phyloP scores from a whole-genome alignment of 2,113 vertebrate species.

The Cromileptes altivelis region DNA sequence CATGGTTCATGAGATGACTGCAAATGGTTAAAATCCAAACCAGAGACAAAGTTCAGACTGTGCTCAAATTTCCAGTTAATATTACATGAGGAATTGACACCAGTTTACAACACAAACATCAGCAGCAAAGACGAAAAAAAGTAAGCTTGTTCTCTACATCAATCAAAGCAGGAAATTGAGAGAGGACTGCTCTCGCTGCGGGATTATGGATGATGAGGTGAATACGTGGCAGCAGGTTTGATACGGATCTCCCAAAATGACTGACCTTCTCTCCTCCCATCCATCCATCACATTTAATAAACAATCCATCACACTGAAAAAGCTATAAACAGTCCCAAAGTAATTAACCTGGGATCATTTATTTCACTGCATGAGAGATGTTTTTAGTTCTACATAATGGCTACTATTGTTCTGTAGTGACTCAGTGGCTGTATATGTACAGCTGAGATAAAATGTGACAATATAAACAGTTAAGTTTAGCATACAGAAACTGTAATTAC shows the following conservation, averaged over 20 bases:
- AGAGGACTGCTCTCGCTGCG: background rate
- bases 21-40: background rate
- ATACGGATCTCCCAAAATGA: background rate
- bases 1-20: background rate
- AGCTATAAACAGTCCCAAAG: background rate
- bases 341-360: background rate
- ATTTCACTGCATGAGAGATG: background rate
- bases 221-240: background rate
- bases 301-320: conserved; percentile 1
- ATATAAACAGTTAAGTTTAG: background rate
- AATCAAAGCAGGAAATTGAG: background rate
- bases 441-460: background rate
- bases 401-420: background rate
- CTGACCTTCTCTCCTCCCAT: background rate
- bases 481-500: background rate
- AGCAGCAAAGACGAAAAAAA: background rate
- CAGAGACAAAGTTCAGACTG: background rate
- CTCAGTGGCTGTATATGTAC: background rate
- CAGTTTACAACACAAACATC: background rate
- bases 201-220: background rate
- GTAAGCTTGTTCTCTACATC: background rate
- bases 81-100: background rate
- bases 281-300: conserved; percentile 12
- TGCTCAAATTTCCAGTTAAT: background rate
- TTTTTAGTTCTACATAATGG: background rate